Base-by-base conservation (phyloP, 2,797 vertebrate genomes). In the Microctenopoma steveboyesi region DNA sequence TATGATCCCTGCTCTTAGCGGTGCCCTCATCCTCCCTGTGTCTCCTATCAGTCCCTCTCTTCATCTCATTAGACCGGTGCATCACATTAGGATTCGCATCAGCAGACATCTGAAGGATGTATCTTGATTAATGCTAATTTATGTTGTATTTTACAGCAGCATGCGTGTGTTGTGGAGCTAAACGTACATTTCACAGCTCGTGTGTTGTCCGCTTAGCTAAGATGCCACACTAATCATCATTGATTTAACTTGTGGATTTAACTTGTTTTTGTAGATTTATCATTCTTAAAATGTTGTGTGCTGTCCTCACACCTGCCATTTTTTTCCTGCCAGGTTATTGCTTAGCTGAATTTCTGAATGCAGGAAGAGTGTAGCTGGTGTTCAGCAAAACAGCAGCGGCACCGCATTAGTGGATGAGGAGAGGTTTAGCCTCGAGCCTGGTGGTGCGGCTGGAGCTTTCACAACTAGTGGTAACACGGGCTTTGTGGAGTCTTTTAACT, bases 101-200 rank as follows among this genome's bases (percentile, higher is more conserved):
- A 81, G 76, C 73, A 46, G 67, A 42, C 76, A 16, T 46, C 56
- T 68, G 58, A 65, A 72, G 69, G 65, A 72, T 84, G 76, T 69
- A 60, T 64, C 71, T 49, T 76, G 66, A 84, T 83, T 78, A 82
- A 84, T 77, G 76, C 88, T 69, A 69, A 13, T 79, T 82, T 15
- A 42, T 60, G 63, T 74, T 78, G 55, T 64, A 69, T 49, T 62
- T 82, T 71, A 73, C 64, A 75, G 66, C 57, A 18, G 42, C 37
- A 25, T 30, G 56, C 60, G 53, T 49, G 15, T 7, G 18, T 30
- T 56, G 56, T 3, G 13, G 30, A 49, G 64, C 71, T 69, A 55
- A 82, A 70, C 7, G 30, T 46, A 71, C 48, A 78, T 77, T 76
- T 83, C 70, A 79, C 69, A 74, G 60, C 64, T 64, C 53, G 52